phyloP scores from a whole-genome alignment of 1,140 invertebrate species.

The Epicauta chinensis region DNA sequence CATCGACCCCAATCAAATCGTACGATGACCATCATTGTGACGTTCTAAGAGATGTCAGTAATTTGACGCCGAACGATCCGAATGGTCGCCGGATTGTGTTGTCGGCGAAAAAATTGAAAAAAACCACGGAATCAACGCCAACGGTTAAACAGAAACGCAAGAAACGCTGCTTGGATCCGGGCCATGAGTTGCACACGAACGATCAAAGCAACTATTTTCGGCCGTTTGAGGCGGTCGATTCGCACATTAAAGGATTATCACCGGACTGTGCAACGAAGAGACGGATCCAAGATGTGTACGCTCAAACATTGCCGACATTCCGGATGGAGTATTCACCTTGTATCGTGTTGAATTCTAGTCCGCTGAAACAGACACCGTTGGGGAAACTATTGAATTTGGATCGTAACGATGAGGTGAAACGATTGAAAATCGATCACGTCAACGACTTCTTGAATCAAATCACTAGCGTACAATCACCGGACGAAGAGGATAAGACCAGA shows the following conservation, averaged over 20 bases:
- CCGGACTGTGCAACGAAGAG: slow-evolving; percentile 20
- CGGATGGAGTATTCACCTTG: slow-evolving; percentile 32
- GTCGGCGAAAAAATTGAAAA: slow-evolving; percentile 23
- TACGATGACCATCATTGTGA: slow-evolving; percentile 26
- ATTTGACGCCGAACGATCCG: slow-evolving; percentile 32
- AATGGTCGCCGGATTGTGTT: slow-evolving; percentile 1
- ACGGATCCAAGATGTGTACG: slow-evolving; percentile 20
- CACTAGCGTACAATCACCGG: slow-evolving; percentile 39
- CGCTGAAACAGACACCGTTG: slow-evolving; percentile 5
- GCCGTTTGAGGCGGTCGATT: slow-evolving; percentile 36
- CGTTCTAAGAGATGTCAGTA: slow-evolving; percentile 38
- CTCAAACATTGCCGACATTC: slow-evolving; percentile 35
- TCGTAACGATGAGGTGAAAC: slow-evolving; percentile 24
- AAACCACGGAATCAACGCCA: slow-evolving; percentile 15
- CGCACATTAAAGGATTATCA: slow-evolving; percentile 33
- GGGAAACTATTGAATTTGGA: slow-evolving; percentile 7
- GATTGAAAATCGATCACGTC: slow-evolving; percentile 41
- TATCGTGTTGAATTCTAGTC: slow-evolving; percentile 18
- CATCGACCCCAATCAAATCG: slow-evolving; percentile 40
- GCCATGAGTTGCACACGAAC: slow-evolving; percentile 10
- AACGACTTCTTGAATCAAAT: slow-evolving; percentile 51
- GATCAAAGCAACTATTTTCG: slow-evolving; percentile 32
- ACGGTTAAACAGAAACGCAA: slow-evolving; percentile 32
- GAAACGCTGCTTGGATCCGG: slow-evolving; percentile 28
- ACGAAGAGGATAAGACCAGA: slow-evolving; percentile 33